A percentile compares a stretch with the other conserved stretches of the same genome.
phyloP scores from a whole-genome alignment of 1,140 invertebrate species.

The Drosophila lacteicornis region DNA sequence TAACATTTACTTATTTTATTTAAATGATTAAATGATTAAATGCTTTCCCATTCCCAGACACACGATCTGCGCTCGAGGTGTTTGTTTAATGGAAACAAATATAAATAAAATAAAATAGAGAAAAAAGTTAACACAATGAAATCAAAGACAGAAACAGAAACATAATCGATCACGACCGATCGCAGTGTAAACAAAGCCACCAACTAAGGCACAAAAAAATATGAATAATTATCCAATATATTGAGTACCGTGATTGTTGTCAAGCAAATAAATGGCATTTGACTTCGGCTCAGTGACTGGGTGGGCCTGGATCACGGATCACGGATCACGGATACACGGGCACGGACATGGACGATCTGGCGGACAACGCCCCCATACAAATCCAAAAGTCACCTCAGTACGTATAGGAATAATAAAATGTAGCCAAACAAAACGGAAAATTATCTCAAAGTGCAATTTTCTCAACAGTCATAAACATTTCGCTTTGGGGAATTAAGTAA shows the following conservation, averaged over 20 bases:
- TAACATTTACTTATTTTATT: slow-evolving; percentile 22
- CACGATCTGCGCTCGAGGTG: slow-evolving; percentile 26
- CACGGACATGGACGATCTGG: slow-evolving; percentile 9
- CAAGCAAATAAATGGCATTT: slow-evolving; percentile 30
- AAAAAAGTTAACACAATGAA: slow-evolving; percentile 19
- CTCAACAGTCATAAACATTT: background rate
- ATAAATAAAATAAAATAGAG: background rate
- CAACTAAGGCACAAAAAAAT: slow-evolving; percentile 48
- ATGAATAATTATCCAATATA: slow-evolving; percentile 69
- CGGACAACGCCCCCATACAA: background rate
- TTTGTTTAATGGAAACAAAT: slow-evolving; percentile 13
- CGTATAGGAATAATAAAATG: background rate
- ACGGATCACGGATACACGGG: slow-evolving; percentile 3
- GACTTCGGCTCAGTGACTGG: slow-evolving; percentile 15
- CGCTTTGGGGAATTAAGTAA: background rate
- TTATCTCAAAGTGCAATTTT: background rate
- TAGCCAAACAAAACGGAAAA: background rate
- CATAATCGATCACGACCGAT: slow-evolving; percentile 79
- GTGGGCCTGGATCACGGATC: background rate
- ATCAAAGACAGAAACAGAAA: slow-evolving; percentile 19
- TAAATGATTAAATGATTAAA: slow-evolving; percentile 38
- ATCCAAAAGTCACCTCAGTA: background rate
- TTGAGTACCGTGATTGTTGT: slow-evolving; percentile 26
- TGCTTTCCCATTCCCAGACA: slow-evolving; percentile 25
- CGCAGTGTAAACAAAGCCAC: slow-evolving; percentile 56